Evolutionary conservation across 1,140 invertebrate genomes (phyloP).

Genomic region (Pseudoatta argentina): DNA sequence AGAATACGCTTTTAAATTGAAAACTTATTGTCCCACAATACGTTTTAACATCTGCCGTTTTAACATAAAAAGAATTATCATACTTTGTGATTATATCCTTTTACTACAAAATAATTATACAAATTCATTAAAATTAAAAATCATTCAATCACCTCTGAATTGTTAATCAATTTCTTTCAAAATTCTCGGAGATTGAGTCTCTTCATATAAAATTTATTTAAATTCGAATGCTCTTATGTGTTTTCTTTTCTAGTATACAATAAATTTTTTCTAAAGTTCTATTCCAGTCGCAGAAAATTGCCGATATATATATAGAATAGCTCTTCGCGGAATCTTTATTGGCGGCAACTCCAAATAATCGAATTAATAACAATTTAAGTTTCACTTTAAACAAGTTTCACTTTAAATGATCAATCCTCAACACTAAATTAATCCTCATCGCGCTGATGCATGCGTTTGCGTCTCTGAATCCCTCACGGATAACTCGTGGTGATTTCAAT

Average conservation of each 20-base stretch:
- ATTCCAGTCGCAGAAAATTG: neutral
- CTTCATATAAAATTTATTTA: neutral
- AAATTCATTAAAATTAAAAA: neutral
- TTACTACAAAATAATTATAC: neutral
- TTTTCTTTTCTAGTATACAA: neutral
- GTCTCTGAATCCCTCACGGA: neutral
- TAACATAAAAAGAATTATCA: neutral
- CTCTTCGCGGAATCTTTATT: constrained; percentile 7
- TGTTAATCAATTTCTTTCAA: neutral
- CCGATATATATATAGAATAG: neutral
- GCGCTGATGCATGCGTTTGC: neutral
- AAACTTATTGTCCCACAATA: neutral
- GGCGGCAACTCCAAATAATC: neutral
- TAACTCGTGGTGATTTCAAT: constrained; percentile 14
- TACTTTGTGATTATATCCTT: neutral
- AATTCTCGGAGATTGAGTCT: neutral
- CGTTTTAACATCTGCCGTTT: neutral
- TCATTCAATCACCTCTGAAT: no score
- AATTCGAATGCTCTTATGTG: neutral
- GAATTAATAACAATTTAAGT: no score
- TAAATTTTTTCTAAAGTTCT: neutral
- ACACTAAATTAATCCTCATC: neutral
- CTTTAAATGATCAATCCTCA: no score
- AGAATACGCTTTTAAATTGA: neutral
- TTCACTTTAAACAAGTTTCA: neutral